Conservation (phyloP, 2,888 invertebrate genomes). For the Rhopalosiphum nymphaeae region DNA sequence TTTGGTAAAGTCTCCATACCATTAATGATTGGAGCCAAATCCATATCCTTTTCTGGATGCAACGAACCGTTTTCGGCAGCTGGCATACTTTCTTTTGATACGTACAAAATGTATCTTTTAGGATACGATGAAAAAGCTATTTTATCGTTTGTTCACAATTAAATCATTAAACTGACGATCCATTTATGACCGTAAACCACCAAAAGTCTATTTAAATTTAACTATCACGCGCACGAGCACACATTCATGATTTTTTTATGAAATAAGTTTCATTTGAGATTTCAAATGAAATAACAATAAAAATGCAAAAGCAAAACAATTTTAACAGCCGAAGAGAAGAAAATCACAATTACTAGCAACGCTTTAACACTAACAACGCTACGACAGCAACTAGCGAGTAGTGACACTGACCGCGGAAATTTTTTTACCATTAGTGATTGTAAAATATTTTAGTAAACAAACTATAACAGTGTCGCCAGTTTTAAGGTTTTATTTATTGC, state of each 20-base stretch:
- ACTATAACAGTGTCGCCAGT: slow-evolving; percentile 28
- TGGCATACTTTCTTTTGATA: slow-evolving; percentile 66
- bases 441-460: slow-evolving; percentile 59
- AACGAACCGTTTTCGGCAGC: slow-evolving; percentile 67
- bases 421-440: slow-evolving; percentile 46
- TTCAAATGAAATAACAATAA: neutral
- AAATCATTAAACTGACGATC: neutral
- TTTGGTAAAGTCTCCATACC: slow-evolving; percentile 72
- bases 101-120: neutral
- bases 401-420: slow-evolving; percentile 55
- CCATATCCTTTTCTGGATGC: slow-evolving; percentile 68
- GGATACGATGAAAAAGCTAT: neutral
- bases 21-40: slow-evolving; percentile 75
- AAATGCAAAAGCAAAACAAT: neutral
- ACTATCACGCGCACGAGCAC: neutral
- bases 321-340: neutral
- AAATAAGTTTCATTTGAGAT: neutral
- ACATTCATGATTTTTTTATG: neutral
- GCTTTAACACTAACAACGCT: neutral
- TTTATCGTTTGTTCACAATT: neutral
- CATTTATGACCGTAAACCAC: neutral
- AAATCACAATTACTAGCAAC: neutral
- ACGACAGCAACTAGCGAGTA: neutral
- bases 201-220: neutral
- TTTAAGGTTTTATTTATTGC: neutral